Base-by-base conservation (phyloP, 37 sponge, comb jelly and placozoan species). In the Bolinopsis microptera region DNA sequence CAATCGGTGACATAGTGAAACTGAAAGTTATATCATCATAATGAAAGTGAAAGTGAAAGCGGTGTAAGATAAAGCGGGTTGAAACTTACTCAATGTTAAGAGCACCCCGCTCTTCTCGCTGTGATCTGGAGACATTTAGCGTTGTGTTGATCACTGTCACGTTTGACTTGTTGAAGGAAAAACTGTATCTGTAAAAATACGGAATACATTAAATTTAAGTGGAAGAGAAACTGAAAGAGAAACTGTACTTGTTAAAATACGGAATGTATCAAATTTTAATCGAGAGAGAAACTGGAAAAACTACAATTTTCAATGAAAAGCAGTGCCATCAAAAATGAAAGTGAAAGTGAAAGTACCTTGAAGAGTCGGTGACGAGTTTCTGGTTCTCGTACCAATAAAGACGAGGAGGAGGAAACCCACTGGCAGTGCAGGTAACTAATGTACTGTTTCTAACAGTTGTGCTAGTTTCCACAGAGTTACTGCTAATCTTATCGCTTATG, bases 371-470 rank as follows among this genome's bases (percentile, higher is more conserved):
- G 36, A 77, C 80, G 36, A 77, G 80, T 1, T 16, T 32, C 35
- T 34, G 28, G 37, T 77, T 77, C 37, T 77, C 80, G 37, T 77
- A 77, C 80, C 80, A 77, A 36, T 77, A 77, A 36, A 77, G 33
- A 2, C 80, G n/a, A 23, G 90, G 90, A 86, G 90, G 90, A 3
- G 90, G 90, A 34, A 40, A 86, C 26, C 90, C 90, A 48, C 31
- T 41, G 3, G 90, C 90, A 39, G 61, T 34, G 26, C 90, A 86
- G 30, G 90, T 86, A 16, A 86, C 75, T 3, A 28, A n/a, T 8
- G 5, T 72, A n/a, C 5, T 28, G 27, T 28, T 72, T 30, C 75
- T 72, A 21, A 30, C 26, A 8, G 27, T 2, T n/a, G n/a, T n/a
- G n/a, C n/a, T n/a, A n/a, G 75, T 21, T 72, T 72, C 75, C 31